Evolutionary conservation across 92 coral and sea anemone species (phyloP).

Genomic region (Bergia puertoricense): DNA sequence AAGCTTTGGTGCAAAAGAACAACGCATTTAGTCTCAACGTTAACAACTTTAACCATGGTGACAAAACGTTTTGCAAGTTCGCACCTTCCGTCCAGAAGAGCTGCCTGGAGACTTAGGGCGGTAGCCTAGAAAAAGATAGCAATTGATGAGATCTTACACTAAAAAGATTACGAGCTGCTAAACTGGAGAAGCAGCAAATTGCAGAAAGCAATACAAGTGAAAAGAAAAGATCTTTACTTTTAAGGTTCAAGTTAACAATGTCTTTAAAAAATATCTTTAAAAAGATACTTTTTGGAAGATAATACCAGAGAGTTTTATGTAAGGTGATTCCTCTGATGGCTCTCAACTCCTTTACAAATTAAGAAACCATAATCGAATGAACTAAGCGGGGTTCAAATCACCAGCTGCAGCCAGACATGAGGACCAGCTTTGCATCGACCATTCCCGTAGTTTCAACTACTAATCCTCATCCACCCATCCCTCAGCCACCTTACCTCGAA

Average conservation of each 20-base stretch:
- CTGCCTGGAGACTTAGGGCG: constrained; percentile 78
- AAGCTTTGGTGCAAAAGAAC: too few relatives aligned
- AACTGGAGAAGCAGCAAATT: background rate
- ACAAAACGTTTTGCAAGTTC: background rate
- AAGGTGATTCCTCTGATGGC: too few relatives aligned
- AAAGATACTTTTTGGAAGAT: too few relatives aligned
- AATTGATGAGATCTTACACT: background rate
- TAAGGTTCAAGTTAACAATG: too few relatives aligned
- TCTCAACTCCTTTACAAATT: too few relatives aligned
- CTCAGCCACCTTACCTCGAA: background rate
- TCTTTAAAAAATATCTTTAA: too few relatives aligned
- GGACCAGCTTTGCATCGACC: background rate
- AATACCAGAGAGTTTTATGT: too few relatives aligned
- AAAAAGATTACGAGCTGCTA: background rate
- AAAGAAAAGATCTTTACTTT: too few relatives aligned
- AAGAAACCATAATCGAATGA: too few relatives aligned
- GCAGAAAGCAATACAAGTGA: background rate
- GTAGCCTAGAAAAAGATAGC: constrained; percentile 48
- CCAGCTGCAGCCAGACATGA: too few relatives aligned
- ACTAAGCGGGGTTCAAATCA: too few relatives aligned
- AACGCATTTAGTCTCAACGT: background rate
- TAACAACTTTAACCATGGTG: background rate
- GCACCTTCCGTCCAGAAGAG: constrained; percentile 86
- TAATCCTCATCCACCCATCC: background rate
- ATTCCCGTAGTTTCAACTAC: background rate